A percentile compares a stretch with the other conserved stretches of the same genome.
These are phyloP conservation scores for Cylas formicarius DNA, from an alignment of 1,140 invertebrate species.

Conservation along the genomic window DNA sequence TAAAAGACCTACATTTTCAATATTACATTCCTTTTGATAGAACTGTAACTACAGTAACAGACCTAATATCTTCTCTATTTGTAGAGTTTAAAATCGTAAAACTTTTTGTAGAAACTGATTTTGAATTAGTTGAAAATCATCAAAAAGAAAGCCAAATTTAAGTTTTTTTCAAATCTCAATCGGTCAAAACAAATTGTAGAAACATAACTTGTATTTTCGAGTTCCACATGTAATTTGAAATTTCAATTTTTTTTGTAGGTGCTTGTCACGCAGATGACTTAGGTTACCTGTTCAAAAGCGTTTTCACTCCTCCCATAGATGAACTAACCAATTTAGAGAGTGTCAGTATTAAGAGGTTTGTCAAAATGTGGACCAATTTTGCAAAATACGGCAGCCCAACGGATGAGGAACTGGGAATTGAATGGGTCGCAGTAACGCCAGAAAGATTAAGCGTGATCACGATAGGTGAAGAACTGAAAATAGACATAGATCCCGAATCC, in stretches of 20 bases:
- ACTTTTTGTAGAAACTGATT: no score
- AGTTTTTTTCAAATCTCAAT: no score
- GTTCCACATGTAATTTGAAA: no score
- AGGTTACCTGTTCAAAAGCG: conserved; percentile 51
- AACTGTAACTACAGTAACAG: no score
- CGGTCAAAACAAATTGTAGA: no score
- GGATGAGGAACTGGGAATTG: conserved; percentile 26
- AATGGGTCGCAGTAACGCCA: conserved; percentile 31
- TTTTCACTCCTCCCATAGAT: conserved; percentile 37
- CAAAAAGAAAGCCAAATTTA: no score
- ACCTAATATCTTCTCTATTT: no score
- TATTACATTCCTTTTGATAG: no score
- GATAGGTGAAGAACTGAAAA: conserved; percentile 44
- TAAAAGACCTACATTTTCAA: no score
- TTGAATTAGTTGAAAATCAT: no score
- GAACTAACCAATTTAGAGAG: conserved; percentile 37
- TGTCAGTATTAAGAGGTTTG: conserved; percentile 43
- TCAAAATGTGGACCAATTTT: conserved; percentile 50
- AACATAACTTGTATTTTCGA: no score
- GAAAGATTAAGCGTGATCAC: conserved; percentile 44
- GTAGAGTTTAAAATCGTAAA: no score
- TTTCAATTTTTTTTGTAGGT: conserved; percentile 42
- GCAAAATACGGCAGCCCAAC: conserved; percentile 46
- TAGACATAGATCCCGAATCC: conserved; percentile 42
- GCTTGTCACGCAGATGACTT: conserved; percentile 55